Conservation (phyloP, 2,888 invertebrate genomes). For the Onthophagus sagittarius region DNA sequence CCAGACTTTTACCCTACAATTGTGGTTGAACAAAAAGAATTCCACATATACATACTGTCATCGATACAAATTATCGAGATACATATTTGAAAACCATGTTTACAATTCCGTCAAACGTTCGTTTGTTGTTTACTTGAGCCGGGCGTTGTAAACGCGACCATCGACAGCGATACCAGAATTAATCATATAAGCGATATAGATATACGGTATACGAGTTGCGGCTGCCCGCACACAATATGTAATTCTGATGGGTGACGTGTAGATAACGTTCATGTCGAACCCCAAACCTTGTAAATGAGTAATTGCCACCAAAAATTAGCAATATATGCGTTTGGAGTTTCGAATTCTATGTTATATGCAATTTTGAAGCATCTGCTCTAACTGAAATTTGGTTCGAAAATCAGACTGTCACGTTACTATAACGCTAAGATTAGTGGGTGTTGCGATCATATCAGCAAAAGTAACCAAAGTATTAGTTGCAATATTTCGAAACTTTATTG, state of each 20-base stretch:
- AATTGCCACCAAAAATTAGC: neutral
- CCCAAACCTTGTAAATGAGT: neutral
- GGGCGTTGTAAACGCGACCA: neutral
- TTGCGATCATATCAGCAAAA: too few relatives aligned
- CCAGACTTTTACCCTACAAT: neutral
- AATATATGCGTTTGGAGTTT: neutral
- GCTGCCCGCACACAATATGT: neutral
- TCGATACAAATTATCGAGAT: neutral
- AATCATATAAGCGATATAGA: neutral
- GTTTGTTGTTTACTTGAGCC: neutral
- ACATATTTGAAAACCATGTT: neutral
- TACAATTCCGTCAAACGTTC: neutral
- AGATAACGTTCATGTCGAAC: neutral
- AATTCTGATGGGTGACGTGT: neutral
- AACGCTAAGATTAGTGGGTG: too few relatives aligned
- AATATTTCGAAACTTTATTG: too few relatives aligned
- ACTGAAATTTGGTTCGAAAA: too few relatives aligned
- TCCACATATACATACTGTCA: neutral
- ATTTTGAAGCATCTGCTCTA: too few relatives aligned
- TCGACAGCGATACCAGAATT: neutral
- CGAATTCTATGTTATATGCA: too few relatives aligned
- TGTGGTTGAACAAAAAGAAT: neutral
- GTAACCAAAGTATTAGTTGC: too few relatives aligned
- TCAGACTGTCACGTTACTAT: too few relatives aligned
- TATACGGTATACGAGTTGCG: neutral